Base-by-base conservation (phyloP, 2,888 invertebrate genomes). In the Melitaea athalia region DNA sequence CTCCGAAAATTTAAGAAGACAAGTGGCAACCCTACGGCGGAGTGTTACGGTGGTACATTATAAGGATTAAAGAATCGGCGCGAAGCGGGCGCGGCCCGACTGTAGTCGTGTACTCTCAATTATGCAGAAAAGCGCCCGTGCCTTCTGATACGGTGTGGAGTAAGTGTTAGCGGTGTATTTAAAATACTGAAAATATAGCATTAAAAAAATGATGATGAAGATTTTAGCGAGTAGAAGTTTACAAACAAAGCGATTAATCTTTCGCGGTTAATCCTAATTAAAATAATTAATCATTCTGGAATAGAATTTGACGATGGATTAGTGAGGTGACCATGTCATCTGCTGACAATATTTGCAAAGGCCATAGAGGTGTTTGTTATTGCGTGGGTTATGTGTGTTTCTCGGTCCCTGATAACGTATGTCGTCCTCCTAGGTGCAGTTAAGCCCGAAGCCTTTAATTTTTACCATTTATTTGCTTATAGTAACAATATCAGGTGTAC, bases 61-160 rank as follows among this genome's bases (percentile, higher is more conserved):
- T 65, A 67, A 66, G 69, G 66, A 72, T 74, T 71, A 74, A 71
- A 74, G 70, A 63, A 71, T 62, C 66, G 65, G 59, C 57, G 64
- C 59, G 64, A 42, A 17, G 55, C 33, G 65, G 50, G 64, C 60
- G 64, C 64, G 62, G 59, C 49, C 61, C 63, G 49, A 50, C 64
- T 50, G 53, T 24, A 63, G 64, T 42, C 50, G 64, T 59, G 61
- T 52, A 62, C 55, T 68, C 68, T 67, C 74, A 72, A 72, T 72
- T 72, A 70, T 68, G 64, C 68, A 66, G 72, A 68, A 70, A 70
- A 70, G 68, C 70, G 71, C 63, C 65, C 66, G 61, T 65, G 60
- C 63, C 59, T 55, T n/a, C 57, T 42, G 57, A n/a, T 1, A n/a
- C 42, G 57, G 38, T n/a, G 38, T 11, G 42, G 57, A 3, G 15